Conservation (phyloP, 2,113 vertebrate species). For the Rhynchomys soricoides region DNA sequence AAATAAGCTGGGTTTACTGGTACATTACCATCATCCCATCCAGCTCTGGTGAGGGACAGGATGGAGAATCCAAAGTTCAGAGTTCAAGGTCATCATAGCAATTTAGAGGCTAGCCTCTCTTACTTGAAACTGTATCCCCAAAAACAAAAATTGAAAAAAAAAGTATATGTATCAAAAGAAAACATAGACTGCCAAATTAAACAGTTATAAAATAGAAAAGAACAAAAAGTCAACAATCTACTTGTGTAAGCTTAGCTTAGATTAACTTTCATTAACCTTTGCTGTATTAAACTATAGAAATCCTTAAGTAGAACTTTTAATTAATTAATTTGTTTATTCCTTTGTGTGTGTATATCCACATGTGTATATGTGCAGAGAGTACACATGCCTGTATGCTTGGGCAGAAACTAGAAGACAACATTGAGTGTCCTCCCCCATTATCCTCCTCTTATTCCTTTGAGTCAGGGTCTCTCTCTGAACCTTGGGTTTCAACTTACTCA, state of each 20-base stretch:
- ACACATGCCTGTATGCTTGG: neutral
- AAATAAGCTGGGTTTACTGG: neutral
- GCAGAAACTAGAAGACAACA: neutral
- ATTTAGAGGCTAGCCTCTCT: neutral
- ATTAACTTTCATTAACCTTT: slow-evolving; percentile 20
- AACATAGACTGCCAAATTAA: neutral
- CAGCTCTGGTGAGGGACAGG: neutral
- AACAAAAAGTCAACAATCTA: neutral
- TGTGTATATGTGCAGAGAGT: neutral
- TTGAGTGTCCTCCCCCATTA: neutral
- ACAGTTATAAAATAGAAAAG: slow-evolving; percentile 35
- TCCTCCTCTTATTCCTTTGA: neutral
- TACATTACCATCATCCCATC: neutral
- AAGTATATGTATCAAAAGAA: neutral
- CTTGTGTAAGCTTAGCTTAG: slow-evolving; percentile 28
- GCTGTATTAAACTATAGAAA: neutral
- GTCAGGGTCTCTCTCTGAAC: neutral
- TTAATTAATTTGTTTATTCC: neutral
- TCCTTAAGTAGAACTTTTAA: neutral
- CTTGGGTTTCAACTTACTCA: neutral
- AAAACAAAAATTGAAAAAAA: neutral
- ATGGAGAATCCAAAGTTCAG: neutral
- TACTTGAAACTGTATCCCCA: neutral
- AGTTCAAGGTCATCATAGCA: neutral
- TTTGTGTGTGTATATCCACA: neutral